Conservation (phyloP, 2,888 invertebrate species). For the Candidula unifasciata region DNA sequence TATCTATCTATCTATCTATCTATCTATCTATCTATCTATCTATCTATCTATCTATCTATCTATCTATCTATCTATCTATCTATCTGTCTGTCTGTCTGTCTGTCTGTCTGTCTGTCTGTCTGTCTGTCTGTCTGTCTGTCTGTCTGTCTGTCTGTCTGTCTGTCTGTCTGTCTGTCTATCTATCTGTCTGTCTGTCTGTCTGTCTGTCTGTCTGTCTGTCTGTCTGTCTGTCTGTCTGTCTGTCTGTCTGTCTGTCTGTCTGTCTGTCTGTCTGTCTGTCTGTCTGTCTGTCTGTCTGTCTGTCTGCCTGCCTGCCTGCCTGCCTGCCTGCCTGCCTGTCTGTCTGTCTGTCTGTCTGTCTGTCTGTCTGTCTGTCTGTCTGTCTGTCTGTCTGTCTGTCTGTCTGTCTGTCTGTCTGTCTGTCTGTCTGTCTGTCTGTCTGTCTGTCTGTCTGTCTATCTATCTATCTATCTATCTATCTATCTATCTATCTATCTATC, state of each 20-base stretch:
- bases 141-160: neutral
- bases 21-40: conserved; percentile 7
- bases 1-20: conserved; percentile 19
- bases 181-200: neutral
- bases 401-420: neutral
- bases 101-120: neutral
- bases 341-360: neutral
- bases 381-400: neutral
- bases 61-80: conserved; percentile 8
- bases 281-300: neutral
- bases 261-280: neutral
- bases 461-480: conserved; percentile 8
- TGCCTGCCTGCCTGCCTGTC: neutral
- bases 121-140: neutral
- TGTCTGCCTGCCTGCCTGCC: neutral
- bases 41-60: conserved; percentile 8
- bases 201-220: neutral
- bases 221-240: neutral
- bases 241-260: neutral
- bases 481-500: conserved; percentile 8
- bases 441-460: neutral
- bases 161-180: neutral
- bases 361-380: neutral
- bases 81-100: neutral
- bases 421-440: neutral